Evolutionary conservation across 2,113 vertebrate species (phyloP), one percentile per base, ranked within the genome.

Genomic region (Pseudois nayaur): DNA sequence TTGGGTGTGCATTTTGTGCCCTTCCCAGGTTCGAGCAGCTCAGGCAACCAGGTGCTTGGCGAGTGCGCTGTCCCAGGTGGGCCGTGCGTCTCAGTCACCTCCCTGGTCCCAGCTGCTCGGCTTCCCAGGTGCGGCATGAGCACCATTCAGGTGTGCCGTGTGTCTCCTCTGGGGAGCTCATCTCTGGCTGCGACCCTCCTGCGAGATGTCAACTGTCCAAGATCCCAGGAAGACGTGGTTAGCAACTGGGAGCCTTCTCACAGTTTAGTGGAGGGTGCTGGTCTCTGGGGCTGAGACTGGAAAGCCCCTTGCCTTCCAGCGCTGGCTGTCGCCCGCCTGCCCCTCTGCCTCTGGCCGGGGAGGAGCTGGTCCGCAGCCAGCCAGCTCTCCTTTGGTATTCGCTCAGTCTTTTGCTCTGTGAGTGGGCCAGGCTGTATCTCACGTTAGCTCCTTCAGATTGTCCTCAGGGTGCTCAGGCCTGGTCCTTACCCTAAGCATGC

Each of bases 301-400:
- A 36, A 21, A 71, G 9, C 9, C n/a, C 64, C 9, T 71, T 11
- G n/a, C 64, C n/a, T 71, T 21, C 60, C 0, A 1, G n/a, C 9
- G 21, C 33, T n/a, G 16, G 16, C 64, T 19, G 33, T 21, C 0
- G 4, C 33, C 33, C 8, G 4, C 33, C 33, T 67, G 33, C 64
- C 33, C 4, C 64, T 36, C n/a, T 71, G 9, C 17, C 64, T 36
- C n/a, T 5, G 17, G 64, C 17, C 1, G 4, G n/a, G n/a, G 17
- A 19, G 8, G 33, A 33, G 17, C 64, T 1, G 0, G 17, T 10
- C 33, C 0, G 4, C 33, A 67, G 64, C 64, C 4, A 0, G 64
- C n/a, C 17, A 71, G n/a, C n/a, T 71, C 64, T 36, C n/a, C 64
- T 71, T 11, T 71, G 17, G 17, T 36, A 21, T 71, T 36, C 4